Conservation (phyloP, 2,113 vertebrate species). For the Cavia aperea region DNA sequence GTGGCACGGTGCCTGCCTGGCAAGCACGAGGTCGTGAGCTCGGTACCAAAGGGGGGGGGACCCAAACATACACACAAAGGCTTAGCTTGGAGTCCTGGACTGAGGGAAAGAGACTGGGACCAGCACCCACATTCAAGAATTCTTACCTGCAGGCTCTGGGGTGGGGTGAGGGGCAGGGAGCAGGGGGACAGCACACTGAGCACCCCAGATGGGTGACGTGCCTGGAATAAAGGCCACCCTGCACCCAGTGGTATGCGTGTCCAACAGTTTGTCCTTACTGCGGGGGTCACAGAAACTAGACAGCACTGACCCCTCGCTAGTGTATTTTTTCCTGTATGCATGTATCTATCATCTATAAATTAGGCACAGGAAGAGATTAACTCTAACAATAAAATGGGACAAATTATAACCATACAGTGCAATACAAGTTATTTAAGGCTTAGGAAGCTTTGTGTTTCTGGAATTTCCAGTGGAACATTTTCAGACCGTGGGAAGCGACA, state of each 20-base stretch:
- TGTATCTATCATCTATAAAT: not conserved
- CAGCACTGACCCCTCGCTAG: not conserved
- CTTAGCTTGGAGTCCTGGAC: not conserved
- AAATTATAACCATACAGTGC: not conserved
- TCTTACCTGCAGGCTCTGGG: not conserved
- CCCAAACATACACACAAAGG: not conserved
- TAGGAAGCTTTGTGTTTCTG: not conserved
- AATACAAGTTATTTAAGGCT: not conserved
- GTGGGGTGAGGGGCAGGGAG: not conserved
- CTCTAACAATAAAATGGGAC: not conserved
- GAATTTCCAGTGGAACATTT: not conserved
- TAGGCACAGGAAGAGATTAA: not conserved
- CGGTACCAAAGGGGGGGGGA: too few relatives aligned
- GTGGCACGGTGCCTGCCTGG: too few relatives aligned
- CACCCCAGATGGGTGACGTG: rapidly evolving
- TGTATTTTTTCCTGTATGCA: too few relatives aligned
- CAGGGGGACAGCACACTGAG: not conserved
- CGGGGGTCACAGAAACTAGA: not conserved
- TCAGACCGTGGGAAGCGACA: not conserved
- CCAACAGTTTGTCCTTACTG: not conserved
- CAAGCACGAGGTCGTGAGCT: too few relatives aligned
- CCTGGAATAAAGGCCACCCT: not conserved
- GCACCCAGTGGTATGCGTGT: too few relatives aligned
- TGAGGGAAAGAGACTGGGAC: not conserved
- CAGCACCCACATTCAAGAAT: rapidly evolving